Evolutionary conservation across 2,797 vertebrate species (phyloP).

Genomic region (Sebastes alutus): DNA sequence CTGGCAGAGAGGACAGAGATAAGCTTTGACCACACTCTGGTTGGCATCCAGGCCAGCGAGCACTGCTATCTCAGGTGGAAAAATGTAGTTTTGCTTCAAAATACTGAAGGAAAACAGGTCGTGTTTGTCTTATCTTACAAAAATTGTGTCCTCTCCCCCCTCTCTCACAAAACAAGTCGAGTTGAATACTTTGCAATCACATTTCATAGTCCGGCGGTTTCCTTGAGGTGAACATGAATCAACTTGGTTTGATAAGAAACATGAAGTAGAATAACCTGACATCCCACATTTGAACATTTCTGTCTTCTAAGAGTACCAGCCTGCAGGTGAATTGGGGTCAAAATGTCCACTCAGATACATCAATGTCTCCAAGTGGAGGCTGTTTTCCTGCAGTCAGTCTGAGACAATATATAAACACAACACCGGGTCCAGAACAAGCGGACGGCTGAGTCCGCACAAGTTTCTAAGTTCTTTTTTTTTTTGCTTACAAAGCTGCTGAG

Average conservation of each 20-base stretch:
- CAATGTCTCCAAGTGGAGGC: conserved; percentile 2
- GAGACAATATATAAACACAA: conserved; percentile 16
- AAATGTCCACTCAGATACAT: conserved; percentile 50
- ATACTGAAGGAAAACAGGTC: conserved; percentile 33
- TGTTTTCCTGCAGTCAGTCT: neutral
- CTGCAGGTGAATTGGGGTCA: conserved; percentile 32
- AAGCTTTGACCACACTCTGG: conserved; percentile 45
- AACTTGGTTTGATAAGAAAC: conserved; percentile 35
- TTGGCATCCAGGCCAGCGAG: conserved; percentile 39
- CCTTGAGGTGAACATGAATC: conserved; percentile 39
- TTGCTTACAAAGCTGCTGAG: conserved; percentile 36
- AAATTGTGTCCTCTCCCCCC: neutral
- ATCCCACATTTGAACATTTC: conserved; percentile 26
- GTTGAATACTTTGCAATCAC: conserved; percentile 31
- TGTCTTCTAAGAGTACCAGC: conserved; percentile 8
- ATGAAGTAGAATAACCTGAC: conserved; percentile 5
- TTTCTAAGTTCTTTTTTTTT: conserved; percentile 1
- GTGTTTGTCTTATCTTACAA: conserved; percentile 35
- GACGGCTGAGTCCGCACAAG: conserved; percentile 24
- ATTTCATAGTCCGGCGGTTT: conserved; percentile 39
- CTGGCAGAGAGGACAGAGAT: conserved; percentile 38
- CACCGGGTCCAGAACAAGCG: neutral
- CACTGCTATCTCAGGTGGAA: conserved; percentile 38
- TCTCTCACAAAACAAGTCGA: conserved; percentile 5
- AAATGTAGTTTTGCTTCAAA: conserved; percentile 42